Evolutionary conservation across 2,113 vertebrate species (phyloP).

Genomic region (Sterrhoptilus dennistouni): DNA sequence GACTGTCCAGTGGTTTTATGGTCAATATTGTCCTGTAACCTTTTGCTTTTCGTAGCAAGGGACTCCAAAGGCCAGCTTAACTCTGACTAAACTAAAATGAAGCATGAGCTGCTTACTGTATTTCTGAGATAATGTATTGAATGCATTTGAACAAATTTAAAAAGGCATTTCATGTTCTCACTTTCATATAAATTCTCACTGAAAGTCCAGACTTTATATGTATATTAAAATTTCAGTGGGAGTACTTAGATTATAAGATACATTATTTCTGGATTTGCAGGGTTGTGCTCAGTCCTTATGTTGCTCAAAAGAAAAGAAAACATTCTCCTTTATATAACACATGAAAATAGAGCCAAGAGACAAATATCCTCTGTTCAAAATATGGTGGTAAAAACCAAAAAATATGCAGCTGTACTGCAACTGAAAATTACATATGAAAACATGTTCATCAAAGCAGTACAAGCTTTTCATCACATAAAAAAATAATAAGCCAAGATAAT

Average conservation of each 20-base stretch:
- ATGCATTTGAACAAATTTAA: neutral
- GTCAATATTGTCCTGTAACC: neutral
- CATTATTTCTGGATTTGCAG: neutral
- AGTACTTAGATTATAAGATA: neutral
- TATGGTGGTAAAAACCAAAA: neutral
- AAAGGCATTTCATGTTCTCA: neutral
- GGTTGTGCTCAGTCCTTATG: rapidly evolving
- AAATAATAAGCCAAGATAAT: neutral
- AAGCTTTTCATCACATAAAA: neutral
- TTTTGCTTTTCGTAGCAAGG: neutral
- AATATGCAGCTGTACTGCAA: neutral
- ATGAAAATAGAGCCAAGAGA: neutral
- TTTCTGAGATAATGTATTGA: neutral
- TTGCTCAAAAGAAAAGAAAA: neutral
- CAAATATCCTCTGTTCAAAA: neutral
- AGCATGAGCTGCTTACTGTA: neutral
- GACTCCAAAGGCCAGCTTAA: neutral
- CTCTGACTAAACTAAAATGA: neutral
- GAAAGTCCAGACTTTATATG: neutral
- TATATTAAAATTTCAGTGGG: neutral
- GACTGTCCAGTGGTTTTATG: neutral
- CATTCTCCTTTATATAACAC: neutral
- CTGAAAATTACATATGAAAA: neutral
- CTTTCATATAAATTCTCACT: neutral
- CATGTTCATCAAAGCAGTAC: neutral